Percentiles rank a stretch among this genome's conserved stretches.
These are phyloP conservation scores for Chaitophorus viminalis DNA, from an alignment of 2,888 invertebrate genomes.

Conservation along the genomic window DNA sequence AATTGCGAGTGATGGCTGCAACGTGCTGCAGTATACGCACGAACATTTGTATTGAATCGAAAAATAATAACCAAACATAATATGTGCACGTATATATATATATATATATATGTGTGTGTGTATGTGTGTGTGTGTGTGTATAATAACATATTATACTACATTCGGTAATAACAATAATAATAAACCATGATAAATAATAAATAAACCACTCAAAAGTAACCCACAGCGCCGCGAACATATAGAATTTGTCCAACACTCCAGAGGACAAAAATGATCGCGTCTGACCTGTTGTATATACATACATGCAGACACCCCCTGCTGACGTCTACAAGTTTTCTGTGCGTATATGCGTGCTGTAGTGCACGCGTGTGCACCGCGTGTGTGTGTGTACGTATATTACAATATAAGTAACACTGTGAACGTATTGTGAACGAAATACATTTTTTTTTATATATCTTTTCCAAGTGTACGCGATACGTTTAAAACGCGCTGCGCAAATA, in stretches of 20 bases:
- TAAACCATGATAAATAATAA: constrained; percentile 50
- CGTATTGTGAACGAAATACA: constrained; percentile 4
- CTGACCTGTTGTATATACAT: constrained; percentile 1
- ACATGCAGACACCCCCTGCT: constrained; percentile 24
- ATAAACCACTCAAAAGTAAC: constrained; percentile 46
- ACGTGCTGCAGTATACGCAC: background rate
- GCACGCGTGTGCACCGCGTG: background rate
- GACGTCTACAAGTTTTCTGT: constrained; percentile 9
- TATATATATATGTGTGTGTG: constrained; percentile 11
- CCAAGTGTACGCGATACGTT: background rate
- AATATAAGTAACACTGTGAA: constrained; percentile 4
- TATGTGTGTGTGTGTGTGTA: too few species aligned
- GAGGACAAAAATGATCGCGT: constrained; percentile 49
- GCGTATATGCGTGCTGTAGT: background rate
- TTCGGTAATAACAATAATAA: constrained; percentile 31
- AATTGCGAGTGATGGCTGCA: background rate
- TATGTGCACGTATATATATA: too few species aligned
- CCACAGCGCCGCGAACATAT: constrained; percentile 32
- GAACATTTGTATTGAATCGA: constrained; percentile 8
- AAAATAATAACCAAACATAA: background rate
- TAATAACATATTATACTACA: background rate
- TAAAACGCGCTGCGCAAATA: background rate
- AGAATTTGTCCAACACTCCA: constrained; percentile 23
- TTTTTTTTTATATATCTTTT: too few species aligned
- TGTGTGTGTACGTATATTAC: background rate